Percentiles rank a stretch among this genome's conserved stretches.
These are phyloP conservation scores for Megathymus violae DNA, from an alignment of 1,140 invertebrate genomes.

Conservation along the genomic window DNA sequence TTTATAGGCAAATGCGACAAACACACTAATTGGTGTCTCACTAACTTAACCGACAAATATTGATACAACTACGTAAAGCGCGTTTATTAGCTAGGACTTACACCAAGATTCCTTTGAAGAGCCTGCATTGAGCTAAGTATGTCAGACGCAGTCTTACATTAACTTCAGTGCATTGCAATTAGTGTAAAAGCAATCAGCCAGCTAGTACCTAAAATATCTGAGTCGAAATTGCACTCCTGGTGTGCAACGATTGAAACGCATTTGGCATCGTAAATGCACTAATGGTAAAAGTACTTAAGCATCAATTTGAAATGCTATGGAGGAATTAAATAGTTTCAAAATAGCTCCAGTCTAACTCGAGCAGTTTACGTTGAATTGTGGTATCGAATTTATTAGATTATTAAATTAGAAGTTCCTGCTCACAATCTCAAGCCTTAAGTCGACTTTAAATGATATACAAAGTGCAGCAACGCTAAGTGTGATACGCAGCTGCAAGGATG, in stretches of 20 bases:
- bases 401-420: too few species aligned
- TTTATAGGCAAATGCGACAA: not conserved
- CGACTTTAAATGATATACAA: too few species aligned
- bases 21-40: not conserved
- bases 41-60: not conserved
- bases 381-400: too few species aligned
- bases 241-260: slow-evolving; percentile 2
- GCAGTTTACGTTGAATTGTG: too few species aligned
- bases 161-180: slow-evolving; percentile 14
- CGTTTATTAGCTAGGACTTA: not conserved
- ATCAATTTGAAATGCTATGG: not conserved
- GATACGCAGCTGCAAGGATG: too few species aligned
- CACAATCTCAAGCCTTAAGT: too few species aligned
- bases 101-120: not conserved
- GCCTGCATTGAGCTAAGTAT: not conserved
- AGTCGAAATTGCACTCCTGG: not conserved
- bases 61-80: not conserved
- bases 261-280: slow-evolving; percentile 3
- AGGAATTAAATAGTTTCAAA: slow-evolving; percentile 5
- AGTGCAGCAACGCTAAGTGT: too few species aligned
- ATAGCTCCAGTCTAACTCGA: not conserved
- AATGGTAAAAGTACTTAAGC: slow-evolving; percentile 4
- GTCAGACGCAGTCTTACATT: slow-evolving; percentile 6
- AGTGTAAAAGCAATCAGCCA: slow-evolving; percentile 10
- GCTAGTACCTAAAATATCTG: not conserved